A percentile compares a stretch with the other conserved stretches of the same genome.
Evolutionary conservation across 2,113 vertebrate genomes (phyloP).

Genomic region (Dipodomys ordii): DNA sequence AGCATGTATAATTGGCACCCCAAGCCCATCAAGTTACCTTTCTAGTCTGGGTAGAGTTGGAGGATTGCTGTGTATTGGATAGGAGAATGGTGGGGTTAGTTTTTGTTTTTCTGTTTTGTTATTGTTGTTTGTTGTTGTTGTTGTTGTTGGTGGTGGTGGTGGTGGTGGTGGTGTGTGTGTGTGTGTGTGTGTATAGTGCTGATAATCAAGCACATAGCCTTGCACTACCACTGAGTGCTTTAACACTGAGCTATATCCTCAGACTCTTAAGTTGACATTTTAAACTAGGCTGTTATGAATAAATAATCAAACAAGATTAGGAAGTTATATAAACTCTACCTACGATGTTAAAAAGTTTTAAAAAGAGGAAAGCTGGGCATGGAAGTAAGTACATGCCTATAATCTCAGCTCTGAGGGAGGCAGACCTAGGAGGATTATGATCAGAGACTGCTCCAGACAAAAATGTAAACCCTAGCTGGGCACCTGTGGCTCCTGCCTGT

Average conservation of each 20-base stretch:
- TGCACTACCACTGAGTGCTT: background rate
- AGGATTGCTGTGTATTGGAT: background rate
- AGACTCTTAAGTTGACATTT: background rate
- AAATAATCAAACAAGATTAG: conserved; percentile 19
- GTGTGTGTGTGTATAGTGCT: background rate
- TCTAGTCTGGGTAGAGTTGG: background rate
- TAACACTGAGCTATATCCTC: background rate
- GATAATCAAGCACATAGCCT: background rate
- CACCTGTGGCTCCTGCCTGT: too few relatives aligned
- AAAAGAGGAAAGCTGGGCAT: too few relatives aligned
- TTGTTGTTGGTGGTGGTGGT: background rate
- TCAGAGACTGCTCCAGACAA: too few relatives aligned
- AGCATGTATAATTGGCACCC: background rate
- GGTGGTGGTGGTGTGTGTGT: too few relatives aligned
- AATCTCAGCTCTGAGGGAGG: too few relatives aligned
- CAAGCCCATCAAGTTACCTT: background rate
- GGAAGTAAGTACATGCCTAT: too few relatives aligned
- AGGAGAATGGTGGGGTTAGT: background rate
- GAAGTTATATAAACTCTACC: background rate
- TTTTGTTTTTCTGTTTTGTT: background rate
- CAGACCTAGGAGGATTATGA: too few relatives aligned
- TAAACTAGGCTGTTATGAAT: background rate
- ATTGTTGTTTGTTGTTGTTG: background rate
- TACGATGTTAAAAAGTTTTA: background rate
- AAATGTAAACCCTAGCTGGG: too few relatives aligned